Conservation (phyloP, 1,140 invertebrate genomes). For the Anadara kagoshimensis region DNA sequence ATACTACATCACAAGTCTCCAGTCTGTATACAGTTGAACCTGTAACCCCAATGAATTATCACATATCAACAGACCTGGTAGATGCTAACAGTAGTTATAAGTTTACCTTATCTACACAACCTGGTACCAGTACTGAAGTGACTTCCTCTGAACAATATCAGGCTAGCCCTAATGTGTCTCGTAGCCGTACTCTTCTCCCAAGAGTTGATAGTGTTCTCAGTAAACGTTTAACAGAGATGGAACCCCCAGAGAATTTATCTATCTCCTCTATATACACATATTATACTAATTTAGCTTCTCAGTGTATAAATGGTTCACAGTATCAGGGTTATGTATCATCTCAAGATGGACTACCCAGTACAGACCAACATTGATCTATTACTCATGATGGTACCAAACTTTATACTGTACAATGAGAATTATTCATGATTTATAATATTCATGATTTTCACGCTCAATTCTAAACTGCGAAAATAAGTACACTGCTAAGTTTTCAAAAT, state of each 20-base stretch:
- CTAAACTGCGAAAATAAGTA: too few relatives aligned
- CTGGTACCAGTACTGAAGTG: background rate
- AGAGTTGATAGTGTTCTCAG: conserved; percentile 5
- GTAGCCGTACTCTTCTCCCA: background rate
- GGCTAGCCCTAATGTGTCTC: background rate
- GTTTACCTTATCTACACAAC: background rate
- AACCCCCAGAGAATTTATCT: conserved; percentile 31
- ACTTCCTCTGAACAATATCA: background rate
- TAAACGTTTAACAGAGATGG: conserved; percentile 14
- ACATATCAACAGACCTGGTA: background rate
- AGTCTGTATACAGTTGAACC: background rate
- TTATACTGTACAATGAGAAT: too few relatives aligned
- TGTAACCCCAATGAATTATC: background rate
- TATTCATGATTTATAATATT: too few relatives aligned
- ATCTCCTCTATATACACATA: conserved; percentile 33
- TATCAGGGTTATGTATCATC: conserved; percentile 11
- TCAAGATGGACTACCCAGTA: conserved; percentile 1
- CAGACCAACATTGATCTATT: background rate
- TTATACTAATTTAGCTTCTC: conserved; percentile 22
- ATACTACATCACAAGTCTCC: background rate
- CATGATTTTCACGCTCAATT: too few relatives aligned
- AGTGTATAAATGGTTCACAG: background rate
- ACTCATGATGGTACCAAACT: too few relatives aligned
- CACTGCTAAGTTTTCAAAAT: too few relatives aligned
- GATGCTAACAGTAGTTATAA: background rate